These are phyloP conservation scores for Leucosticte australis DNA, from an alignment of 2,113 vertebrate species.

Conservation along the genomic window DNA sequence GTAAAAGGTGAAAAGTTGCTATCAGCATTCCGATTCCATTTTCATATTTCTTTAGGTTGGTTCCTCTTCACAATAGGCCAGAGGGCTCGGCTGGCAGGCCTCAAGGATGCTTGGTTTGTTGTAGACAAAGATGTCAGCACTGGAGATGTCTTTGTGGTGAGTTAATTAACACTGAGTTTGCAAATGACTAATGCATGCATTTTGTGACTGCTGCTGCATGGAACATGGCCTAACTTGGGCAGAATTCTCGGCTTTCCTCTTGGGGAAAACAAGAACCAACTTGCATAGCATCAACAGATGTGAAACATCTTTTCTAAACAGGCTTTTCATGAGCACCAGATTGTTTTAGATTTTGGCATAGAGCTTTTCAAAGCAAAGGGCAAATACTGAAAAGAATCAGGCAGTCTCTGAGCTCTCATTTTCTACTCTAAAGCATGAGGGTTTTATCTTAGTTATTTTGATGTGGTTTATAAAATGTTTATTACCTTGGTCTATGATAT, in stretches of 20 bases:
- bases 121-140: constrained; percentile 89
- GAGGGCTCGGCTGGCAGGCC: constrained; percentile 85
- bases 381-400: background rate
- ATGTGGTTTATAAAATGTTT: background rate
- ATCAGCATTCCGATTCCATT: background rate
- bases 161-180: background rate
- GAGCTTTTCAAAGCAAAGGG: background rate
- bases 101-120: constrained; percentile 87
- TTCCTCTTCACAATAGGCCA: constrained; percentile 96
- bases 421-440: background rate
- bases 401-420: background rate
- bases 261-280: background rate
- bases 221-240: background rate
- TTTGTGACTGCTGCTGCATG: background rate
- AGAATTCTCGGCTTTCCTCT: background rate
- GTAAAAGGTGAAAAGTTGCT: background rate
- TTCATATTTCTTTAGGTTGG: constrained; percentile 76
- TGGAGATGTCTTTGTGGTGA: constrained; percentile 90
- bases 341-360: background rate
- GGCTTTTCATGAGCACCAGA: background rate
- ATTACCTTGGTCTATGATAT: background rate
- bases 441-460: background rate
- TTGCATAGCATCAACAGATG: background rate
- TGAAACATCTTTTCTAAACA: background rate
- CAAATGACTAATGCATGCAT: background rate